Base-by-base conservation (phyloP, 30 jellyfish, hydroid and myxozoan species). In the Mastigias papua region DNA sequence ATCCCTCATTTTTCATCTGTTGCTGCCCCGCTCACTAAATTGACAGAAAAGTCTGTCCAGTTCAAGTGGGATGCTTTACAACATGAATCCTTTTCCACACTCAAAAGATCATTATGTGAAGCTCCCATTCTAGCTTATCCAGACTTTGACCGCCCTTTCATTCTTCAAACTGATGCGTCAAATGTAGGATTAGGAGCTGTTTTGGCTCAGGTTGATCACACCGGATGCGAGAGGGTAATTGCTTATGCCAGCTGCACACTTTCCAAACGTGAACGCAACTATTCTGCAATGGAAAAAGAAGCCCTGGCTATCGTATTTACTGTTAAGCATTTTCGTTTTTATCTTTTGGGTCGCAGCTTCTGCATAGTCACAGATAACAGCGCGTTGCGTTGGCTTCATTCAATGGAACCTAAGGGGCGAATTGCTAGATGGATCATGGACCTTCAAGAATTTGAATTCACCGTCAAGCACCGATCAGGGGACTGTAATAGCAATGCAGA, bases 71-170 rank as follows among this genome's bases (percentile, higher is more conserved):
- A 25, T 57, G 69, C 69, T 57, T 57, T 57, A 57, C 69, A 57
- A 19, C 69, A 57, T 5, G 69, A 57, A 57, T 19, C 69, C 23
- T 57, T 57, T 57, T 23, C 69, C 69, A 57, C 30, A 23, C 69
- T 57, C 69, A 57, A 57, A 25, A 57, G 30, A 57, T 57, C 69
- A 57, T 57, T 83, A 8, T 60, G 88, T 32, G n/a, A 42, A 3
- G 93, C 89, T n/a, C 93, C 93, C 27, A 48, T 83, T 71, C 86
- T 69, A 7, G 68, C 77, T 13, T 83, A 68, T 60, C 93, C 88
- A 23, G 68, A 83, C 23, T 83, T 69, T 49, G 78, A 57, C 22
- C 48, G 27, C 34, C 93, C 87, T 23, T 83, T 83, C 57, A 48
- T 32, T 23, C 64, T 83, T 20, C 82, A 69, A 42, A 68, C 82